Evolutionary conservation across 2,888 invertebrate species (phyloP), one percentile per base, ranked within the genome.

Genomic region (Mythimna ferrago): DNA sequence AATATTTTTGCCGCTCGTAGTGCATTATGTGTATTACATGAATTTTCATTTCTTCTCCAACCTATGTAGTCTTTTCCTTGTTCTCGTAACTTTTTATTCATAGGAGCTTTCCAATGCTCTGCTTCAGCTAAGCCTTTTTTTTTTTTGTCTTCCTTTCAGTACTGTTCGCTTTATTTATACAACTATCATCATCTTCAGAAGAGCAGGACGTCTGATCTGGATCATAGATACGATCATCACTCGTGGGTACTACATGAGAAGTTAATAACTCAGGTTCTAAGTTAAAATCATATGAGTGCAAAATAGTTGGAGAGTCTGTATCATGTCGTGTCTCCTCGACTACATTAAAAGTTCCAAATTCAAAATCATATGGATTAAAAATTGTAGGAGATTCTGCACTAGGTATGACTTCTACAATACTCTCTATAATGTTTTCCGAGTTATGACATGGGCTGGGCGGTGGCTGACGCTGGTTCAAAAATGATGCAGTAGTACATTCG

Each of bases 151-250:
- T 66, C 66, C 14, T 66, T 66, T 19, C 56, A 66, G 66, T 44
- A 66, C 41, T 61, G 26, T 68, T 62, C 4, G 48, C 62, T 9
- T 68, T 62, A 2, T 5, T 62, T 2, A 62, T 53, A 53, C 51
- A 0, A 62, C 62, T 19, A 1, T 68, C 51, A 62, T 68, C 61
- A 62, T 68, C 38, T 62, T 61, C 14, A 62, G 62, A 68, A 68
- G 68, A 53, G 62, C 51, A 62, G 51, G 68, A 68, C 19, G 68
- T 68, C 21, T 68, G 62, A 68, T 62, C 53, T 26, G 53, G 63
- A 1, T 68, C 63, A 68, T 68, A 53, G 19, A 53, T 63, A 9
- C 0, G 9, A 62, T 68, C 51, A 51, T 51, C 68, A 2, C 7
- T 21, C 38, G 62, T 53, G 14, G 62, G 2, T 62, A 68, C 51